phyloP scores from a whole-genome alignment of 1,140 invertebrate species.

The Oncopodura yosiiana region DNA sequence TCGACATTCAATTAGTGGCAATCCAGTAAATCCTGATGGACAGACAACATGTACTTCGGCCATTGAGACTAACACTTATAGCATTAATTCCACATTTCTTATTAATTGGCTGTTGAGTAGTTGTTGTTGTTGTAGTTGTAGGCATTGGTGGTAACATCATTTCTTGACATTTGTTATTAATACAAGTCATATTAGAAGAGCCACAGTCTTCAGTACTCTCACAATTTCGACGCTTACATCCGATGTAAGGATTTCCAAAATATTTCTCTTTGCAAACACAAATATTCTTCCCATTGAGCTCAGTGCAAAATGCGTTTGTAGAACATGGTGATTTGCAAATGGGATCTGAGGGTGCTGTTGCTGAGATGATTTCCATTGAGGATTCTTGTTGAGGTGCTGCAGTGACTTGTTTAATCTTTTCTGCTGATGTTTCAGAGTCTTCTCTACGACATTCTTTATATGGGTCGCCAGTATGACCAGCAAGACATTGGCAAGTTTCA shows the following conservation, averaged over 20 bases:
- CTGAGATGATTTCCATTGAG: too few species aligned
- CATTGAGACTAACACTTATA: constrained; percentile 48
- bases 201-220: not conserved
- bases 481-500: constrained; percentile 44
- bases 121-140: not conserved
- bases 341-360: not conserved
- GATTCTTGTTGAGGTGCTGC: too few species aligned
- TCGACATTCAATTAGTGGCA: constrained; percentile 20
- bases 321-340: constrained; percentile 58
- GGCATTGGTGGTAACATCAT: not conserved
- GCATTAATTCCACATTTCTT: constrained; percentile 56
- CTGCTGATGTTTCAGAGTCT: not conserved
- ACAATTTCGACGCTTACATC: constrained; percentile 51
- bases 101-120: not conserved
- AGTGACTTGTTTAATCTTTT: not conserved
- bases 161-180: not conserved
- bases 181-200: not conserved
- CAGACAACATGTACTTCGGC: constrained; percentile 36
- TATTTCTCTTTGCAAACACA: constrained; percentile 44
- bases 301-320: constrained; percentile 40
- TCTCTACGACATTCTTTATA: constrained; percentile 40
- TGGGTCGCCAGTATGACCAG: constrained; percentile 61
- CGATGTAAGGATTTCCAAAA: constrained; percentile 57
- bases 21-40: constrained; percentile 53
- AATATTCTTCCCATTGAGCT: not conserved